phyloP scores from a whole-genome alignment of 2,888 invertebrate genomes.

The Halocaridina rubra region DNA sequence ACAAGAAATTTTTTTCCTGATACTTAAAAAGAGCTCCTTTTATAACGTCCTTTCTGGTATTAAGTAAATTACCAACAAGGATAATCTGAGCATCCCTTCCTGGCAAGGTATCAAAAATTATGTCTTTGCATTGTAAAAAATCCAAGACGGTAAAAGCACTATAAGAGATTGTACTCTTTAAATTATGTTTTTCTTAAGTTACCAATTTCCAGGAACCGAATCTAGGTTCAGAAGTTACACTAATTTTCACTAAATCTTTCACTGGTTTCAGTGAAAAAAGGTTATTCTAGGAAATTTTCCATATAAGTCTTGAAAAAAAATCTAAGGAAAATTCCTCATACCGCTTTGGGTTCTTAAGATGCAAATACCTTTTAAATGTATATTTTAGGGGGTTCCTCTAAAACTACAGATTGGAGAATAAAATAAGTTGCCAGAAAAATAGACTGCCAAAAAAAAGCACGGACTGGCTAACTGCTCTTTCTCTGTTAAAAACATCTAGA shows the following conservation, averaged over 20 bases:
- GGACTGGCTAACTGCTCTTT: constrained; percentile 49
- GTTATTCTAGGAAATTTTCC: too few relatives aligned
- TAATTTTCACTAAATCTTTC: too few relatives aligned
- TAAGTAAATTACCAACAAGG: too few relatives aligned
- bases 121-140: constrained; percentile 25
- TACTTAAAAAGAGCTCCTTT: constrained; percentile 39
- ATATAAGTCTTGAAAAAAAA: too few relatives aligned
- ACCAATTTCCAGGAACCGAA: too few relatives aligned
- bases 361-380: constrained; percentile 27
- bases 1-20: constrained; percentile 51
- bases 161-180: too few relatives aligned
- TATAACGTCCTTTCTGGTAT: too few relatives aligned
- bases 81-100: constrained; percentile 45
- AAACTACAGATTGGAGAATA: constrained; percentile 45
- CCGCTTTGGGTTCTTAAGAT: neutral
- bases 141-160: too few relatives aligned
- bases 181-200: too few relatives aligned
- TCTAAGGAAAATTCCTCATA: too few relatives aligned
- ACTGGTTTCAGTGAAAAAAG: too few relatives aligned
- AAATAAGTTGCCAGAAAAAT: constrained; percentile 57
- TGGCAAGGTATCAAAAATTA: constrained; percentile 51
- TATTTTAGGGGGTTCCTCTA: constrained; percentile 29
- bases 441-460: constrained; percentile 57
- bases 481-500: neutral
- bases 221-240: too few relatives aligned